phyloP scores from a whole-genome alignment of 2,113 vertebrate species.

The Rhinopomastus cyanomelas region DNA sequence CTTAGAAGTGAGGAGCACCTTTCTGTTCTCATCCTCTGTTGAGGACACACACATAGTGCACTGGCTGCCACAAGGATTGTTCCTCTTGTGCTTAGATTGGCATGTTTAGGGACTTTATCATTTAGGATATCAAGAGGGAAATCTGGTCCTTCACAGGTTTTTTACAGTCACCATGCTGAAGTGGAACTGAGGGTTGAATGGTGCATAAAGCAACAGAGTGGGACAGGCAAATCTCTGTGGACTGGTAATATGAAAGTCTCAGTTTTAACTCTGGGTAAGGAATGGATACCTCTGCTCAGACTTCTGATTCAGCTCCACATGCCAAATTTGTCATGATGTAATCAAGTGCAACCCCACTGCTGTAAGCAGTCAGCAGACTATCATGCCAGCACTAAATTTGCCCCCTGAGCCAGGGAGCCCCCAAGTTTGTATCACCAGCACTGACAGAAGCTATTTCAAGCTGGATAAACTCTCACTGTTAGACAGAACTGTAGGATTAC shows the following conservation, averaged over 20 bases:
- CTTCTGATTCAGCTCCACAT: neutral
- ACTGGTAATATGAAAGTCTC: neutral
- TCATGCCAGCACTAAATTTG: slow-evolving; percentile 28
- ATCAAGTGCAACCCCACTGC: neutral
- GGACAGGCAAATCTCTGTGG: neutral
- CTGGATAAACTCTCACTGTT: slow-evolving; percentile 3
- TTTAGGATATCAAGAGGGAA: neutral
- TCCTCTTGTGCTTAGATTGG: fast-evolving
- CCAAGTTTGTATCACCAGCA: neutral
- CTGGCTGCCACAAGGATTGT: neutral
- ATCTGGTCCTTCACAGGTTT: neutral
- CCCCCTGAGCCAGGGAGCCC: slow-evolving; percentile 4
- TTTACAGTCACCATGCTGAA: neutral
- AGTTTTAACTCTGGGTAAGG: neutral
- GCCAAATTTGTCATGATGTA: slow-evolving; percentile 28
- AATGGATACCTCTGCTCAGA: neutral
- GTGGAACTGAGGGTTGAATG: neutral
- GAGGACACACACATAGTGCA: neutral
- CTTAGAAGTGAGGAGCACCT: neutral
- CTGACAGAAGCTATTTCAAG: slow-evolving; percentile 38
- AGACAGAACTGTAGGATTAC: slow-evolving; percentile 38
- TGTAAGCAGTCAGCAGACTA: slow-evolving; percentile 42
- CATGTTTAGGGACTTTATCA: neutral
- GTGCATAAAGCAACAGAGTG: neutral
- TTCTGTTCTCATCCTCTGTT: neutral